A percentile compares a stretch with the other conserved stretches of the same genome.
Evolutionary conservation across 2,888 invertebrate genomes (phyloP).

Genomic region (Pseudoips prasinana): DNA sequence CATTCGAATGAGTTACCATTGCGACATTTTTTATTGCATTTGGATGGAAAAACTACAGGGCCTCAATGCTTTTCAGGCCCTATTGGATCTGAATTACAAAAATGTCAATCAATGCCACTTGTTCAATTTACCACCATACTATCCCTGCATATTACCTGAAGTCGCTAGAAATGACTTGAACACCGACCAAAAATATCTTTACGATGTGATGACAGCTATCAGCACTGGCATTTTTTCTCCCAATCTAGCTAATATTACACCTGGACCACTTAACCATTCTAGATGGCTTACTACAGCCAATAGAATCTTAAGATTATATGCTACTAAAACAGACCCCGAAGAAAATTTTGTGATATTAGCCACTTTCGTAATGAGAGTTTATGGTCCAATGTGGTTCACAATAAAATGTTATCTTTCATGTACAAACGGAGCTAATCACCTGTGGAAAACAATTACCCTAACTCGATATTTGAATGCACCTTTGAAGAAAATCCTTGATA

Average conservation of each 20-base stretch:
- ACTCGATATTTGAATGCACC: not conserved
- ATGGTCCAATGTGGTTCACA: constrained; percentile 17
- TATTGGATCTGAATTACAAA: not conserved
- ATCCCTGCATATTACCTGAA: not conserved
- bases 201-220: constrained; percentile 1
- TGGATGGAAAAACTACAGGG: constrained; percentile 1
- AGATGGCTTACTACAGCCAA: constrained; percentile 27
- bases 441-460: not conserved
- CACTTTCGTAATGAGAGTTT: constrained; percentile 15
- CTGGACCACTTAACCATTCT: constrained; percentile 24
- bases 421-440: constrained; percentile 10
- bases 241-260: constrained; percentile 13
- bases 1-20: constrained; percentile 1
- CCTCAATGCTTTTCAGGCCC: not conserved
- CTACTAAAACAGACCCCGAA: constrained; percentile 3
- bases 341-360: not conserved
- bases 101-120: not conserved
- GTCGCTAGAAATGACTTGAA: not conserved
- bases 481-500: not conserved
- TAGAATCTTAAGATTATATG: constrained; percentile 17
- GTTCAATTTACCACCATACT: not conserved
- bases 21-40: not conserved
- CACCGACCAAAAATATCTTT: constrained; percentile 6
- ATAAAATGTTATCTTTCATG: constrained; percentile 10
- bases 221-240: constrained; percentile 4